Conservation (phyloP, 2,888 invertebrate species). For the Tetanocera ferruginea region DNA sequence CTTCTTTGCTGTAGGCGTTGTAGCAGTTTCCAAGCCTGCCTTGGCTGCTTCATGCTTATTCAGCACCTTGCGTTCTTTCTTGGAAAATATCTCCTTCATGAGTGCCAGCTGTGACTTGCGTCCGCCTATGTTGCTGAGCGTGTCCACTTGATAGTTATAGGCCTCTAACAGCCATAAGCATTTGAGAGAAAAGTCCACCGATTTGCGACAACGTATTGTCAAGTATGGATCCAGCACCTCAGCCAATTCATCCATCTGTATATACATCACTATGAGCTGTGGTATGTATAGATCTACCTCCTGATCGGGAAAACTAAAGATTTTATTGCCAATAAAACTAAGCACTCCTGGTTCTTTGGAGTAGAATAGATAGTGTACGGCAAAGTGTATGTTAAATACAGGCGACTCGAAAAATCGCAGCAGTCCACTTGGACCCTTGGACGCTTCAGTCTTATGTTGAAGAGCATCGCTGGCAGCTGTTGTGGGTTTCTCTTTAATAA, state of each 20-base stretch:
- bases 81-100: conserved; percentile 69
- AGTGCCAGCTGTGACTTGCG: conserved; percentile 68
- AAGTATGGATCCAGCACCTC: conserved; percentile 91
- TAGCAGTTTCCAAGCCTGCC: conserved; percentile 36
- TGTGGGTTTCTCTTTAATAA: conserved; percentile 62
- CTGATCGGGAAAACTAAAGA: conserved; percentile 92
- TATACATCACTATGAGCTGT: conserved; percentile 97
- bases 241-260: conserved; percentile 97
- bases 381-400: conserved; percentile 98
- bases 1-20: conserved; percentile 73
- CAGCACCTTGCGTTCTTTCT: conserved; percentile 64
- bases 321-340: conserved; percentile 96
- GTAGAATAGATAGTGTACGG: conserved; percentile 97
- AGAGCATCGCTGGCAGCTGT: conserved; percentile 42
- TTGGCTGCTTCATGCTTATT: conserved; percentile 45
- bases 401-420: conserved; percentile 93
- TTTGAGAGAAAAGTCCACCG: conserved; percentile 95
- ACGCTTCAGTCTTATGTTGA: conserved; percentile 60
- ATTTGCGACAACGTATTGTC: conserved; percentile 88
- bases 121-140: conserved; percentile 56
- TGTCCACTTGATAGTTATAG: conserved; percentile 73
- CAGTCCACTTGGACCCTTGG: conserved; percentile 67
- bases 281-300: conserved; percentile 99
- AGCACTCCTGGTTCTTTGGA: conserved; percentile 98
- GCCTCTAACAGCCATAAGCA: conserved; percentile 98